Evolutionary conservation across 2,888 invertebrate genomes (phyloP).

Genomic region (Agonopterix heracliana): DNA sequence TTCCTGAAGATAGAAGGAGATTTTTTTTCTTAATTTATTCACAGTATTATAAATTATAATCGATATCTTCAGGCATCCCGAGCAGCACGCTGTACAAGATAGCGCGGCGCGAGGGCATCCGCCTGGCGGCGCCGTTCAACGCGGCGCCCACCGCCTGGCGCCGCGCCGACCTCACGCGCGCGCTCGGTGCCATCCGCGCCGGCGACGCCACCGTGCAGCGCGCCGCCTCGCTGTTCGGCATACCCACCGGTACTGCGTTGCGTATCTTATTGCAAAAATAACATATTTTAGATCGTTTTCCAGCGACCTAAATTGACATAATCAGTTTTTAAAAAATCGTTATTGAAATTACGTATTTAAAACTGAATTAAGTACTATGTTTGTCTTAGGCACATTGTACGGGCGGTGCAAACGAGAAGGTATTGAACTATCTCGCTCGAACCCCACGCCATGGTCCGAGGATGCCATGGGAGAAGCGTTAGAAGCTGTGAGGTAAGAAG

Average conservation of each 20-base stretch:
- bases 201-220: conserved; percentile 90
- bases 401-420: conserved; percentile 93
- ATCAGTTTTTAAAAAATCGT: no score
- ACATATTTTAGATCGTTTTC: no score
- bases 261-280: no score
- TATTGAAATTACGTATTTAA: no score
- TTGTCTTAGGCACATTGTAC: conserved; percentile 82
- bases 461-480: conserved; percentile 94
- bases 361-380: no score
- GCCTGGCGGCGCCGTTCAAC: conserved; percentile 92
- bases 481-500: conserved; percentile 85
- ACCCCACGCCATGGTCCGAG: conserved; percentile 96
- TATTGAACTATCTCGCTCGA: conserved; percentile 90
- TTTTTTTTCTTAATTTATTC: no score
- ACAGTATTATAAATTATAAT: no score
- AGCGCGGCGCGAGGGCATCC: conserved; percentile 91
- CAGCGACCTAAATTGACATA: no score
- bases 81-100: conserved; percentile 95
- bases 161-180: conserved; percentile 87
- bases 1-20: no score
- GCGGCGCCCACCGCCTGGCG: conserved; percentile 94
- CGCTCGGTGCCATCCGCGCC: conserved; percentile 87
- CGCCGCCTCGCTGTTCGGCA: conserved; percentile 90
- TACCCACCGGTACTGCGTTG: conserved; percentile 82
- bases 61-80: conserved; percentile 79